Conservation (phyloP, 2,113 vertebrate species). For the Eulemur rufifrons region DNA sequence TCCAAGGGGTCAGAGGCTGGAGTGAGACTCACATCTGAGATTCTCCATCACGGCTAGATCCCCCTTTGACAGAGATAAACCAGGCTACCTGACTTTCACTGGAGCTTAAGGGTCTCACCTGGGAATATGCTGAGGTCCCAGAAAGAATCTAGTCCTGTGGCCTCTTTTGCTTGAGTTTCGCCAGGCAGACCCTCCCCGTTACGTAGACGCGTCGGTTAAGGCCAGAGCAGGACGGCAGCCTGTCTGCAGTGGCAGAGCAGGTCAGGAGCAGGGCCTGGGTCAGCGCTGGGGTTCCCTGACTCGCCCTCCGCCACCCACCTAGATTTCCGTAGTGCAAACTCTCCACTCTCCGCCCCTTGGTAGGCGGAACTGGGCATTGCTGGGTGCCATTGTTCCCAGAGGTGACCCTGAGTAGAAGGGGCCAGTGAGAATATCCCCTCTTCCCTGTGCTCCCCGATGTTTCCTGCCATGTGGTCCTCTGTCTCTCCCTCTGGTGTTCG, state of each 20-base stretch:
- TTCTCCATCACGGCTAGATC: not conserved
- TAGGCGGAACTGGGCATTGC: not conserved
- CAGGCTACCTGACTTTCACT: not conserved
- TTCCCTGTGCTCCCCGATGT: not conserved
- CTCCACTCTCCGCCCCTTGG: not conserved
- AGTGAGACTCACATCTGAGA: not conserved
- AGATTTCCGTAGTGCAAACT: not conserved
- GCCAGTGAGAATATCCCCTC: not conserved
- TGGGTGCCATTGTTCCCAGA: not conserved
- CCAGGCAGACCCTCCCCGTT: not conserved
- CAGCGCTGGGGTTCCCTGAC: accelerated
- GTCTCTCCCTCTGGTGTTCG: slow-evolving; percentile 66
- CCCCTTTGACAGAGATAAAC: not conserved
- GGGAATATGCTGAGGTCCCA: not conserved
- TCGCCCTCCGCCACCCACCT: not conserved
- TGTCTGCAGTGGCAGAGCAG: not conserved
- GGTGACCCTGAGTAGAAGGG: not conserved
- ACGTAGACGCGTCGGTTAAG: not conserved
- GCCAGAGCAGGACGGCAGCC: not conserved
- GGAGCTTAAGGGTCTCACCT: not conserved
- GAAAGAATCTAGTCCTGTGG: not conserved
- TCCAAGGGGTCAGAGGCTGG: not conserved
- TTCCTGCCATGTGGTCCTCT: not conserved
- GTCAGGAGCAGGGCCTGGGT: not conserved
- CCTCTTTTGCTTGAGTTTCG: not conserved